These are phyloP conservation scores for Micromesistius poutassou DNA, from an alignment of 2,797 vertebrate genomes.

Conservation along the genomic window DNA sequence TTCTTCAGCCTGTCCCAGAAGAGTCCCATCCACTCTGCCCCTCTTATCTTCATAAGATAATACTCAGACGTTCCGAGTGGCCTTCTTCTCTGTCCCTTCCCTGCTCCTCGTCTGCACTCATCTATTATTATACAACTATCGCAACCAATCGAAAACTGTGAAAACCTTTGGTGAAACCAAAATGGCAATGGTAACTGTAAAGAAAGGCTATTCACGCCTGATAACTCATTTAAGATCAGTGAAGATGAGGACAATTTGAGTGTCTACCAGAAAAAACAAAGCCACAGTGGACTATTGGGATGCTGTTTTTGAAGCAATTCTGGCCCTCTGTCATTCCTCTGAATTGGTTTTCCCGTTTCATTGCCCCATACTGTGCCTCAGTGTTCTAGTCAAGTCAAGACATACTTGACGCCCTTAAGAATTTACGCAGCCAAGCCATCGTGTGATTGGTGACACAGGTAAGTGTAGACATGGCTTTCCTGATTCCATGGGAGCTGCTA, in stretches of 20 bases:
- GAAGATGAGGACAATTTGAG: constrained; percentile 59
- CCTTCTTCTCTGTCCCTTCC: constrained; percentile 58
- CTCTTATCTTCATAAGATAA: constrained; percentile 61
- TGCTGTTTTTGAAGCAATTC: constrained; percentile 47
- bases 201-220: not conserved
- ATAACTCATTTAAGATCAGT: constrained; percentile 33
- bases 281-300: constrained; percentile 66
- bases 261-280: constrained; percentile 55
- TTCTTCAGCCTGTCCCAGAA: constrained; percentile 70
- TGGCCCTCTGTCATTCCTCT: constrained; percentile 66
- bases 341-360: constrained; percentile 65
- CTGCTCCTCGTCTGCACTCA: constrained; percentile 66
- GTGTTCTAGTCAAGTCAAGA: constrained; percentile 57
- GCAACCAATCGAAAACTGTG: not conserved
- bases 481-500: constrained; percentile 54
- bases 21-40: constrained; percentile 70
- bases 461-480: constrained; percentile 52
- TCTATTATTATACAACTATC: constrained; percentile 12
- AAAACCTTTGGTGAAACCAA: constrained; percentile 3
- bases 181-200: not conserved
- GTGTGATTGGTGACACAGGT: constrained; percentile 39
- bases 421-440: constrained; percentile 41
- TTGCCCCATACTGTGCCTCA: constrained; percentile 66
- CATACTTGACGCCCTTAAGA: constrained; percentile 43
- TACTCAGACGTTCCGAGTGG: constrained; percentile 67